Evolutionary conservation across 2,888 invertebrate genomes (phyloP), one percentile per base, ranked within the genome.

Genomic region (Pandemis corylana): DNA sequence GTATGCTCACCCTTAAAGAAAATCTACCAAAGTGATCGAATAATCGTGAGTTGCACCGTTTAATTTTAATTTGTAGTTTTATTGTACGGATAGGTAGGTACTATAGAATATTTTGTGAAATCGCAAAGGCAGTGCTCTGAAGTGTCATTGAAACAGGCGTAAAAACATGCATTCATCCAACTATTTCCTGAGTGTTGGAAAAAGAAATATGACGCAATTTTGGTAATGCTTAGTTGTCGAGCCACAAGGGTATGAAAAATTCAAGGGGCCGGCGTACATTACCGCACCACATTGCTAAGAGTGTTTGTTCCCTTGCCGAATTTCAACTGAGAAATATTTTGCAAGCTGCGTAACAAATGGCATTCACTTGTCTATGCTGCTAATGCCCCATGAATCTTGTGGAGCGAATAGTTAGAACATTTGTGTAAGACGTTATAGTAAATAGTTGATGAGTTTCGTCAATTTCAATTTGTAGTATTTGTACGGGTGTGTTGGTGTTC

Each of bases 201-300:
- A 89, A 92, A 93, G 92, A 94, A 93, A 93, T 93, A 93, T 94
- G 93, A 93, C 90, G 93, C 94, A 94, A 94, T 94, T 94, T 93
- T 87, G 89, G 92, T 94, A 94, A 94, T 94, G 94, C 90, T 91
- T 90, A 92, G 92, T 94, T 92, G 93, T 92, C 92, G 90, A 89
- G 92, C 90, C 92, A 91, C 93, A 88, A 89, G 93, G 93, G 93
- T 93, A 93, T 94, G 93, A 94, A 94, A 94, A 94, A 94, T 94
- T 94, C 92, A 93, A 88, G 92, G 92, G 92, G 91, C 91, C 84
- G 89, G 84, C 89, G 90, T 85, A 90, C 92, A 92, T 93, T 91
- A 90, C 90, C 82, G 87, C 83, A 88, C 87, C 91, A 88, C 91
- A 91, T 93, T 90, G 90, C 89, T 89, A 87, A 89, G 87, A 90